Conservation (phyloP, 2,888 invertebrate genomes). For the Leucophora obtusa region DNA sequence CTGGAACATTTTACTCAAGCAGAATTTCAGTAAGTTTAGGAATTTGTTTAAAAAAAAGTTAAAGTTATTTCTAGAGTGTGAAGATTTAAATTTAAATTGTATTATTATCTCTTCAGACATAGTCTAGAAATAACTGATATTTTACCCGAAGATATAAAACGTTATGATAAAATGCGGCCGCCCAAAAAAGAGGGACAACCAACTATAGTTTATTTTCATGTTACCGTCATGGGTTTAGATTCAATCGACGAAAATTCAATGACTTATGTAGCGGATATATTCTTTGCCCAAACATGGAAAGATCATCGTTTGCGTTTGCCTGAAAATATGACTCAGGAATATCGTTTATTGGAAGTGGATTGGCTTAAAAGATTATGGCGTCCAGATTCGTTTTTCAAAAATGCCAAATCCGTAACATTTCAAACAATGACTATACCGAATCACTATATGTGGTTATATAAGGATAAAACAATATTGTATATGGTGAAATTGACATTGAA, state of each 20-base stretch:
- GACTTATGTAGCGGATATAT: slow-evolving; percentile 95
- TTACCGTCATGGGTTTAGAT: slow-evolving; percentile 96
- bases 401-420: slow-evolving; percentile 94
- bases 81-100: not conserved
- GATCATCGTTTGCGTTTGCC: slow-evolving; percentile 91
- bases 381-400: slow-evolving; percentile 96
- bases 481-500: slow-evolving; percentile 92
- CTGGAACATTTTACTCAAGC: slow-evolving; percentile 74
- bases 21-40: slow-evolving; percentile 77
- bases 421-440: slow-evolving; percentile 97
- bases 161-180: slow-evolving; percentile 95
- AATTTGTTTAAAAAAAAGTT: no score
- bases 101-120: slow-evolving; percentile 69
- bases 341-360: slow-evolving; percentile 91
- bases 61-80: not conserved
- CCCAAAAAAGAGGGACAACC: slow-evolving; percentile 93
- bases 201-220: slow-evolving; percentile 93
- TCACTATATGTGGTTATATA: slow-evolving; percentile 94
- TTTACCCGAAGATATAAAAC: slow-evolving; percentile 90
- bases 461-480: slow-evolving; percentile 90
- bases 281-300: slow-evolving; percentile 96
- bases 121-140: slow-evolving; percentile 91
- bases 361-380: slow-evolving; percentile 96
- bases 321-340: slow-evolving; percentile 95
- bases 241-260: slow-evolving; percentile 97